Conservation (phyloP, 2,113 vertebrate genomes). For the Tragelaphus scriptus region DNA sequence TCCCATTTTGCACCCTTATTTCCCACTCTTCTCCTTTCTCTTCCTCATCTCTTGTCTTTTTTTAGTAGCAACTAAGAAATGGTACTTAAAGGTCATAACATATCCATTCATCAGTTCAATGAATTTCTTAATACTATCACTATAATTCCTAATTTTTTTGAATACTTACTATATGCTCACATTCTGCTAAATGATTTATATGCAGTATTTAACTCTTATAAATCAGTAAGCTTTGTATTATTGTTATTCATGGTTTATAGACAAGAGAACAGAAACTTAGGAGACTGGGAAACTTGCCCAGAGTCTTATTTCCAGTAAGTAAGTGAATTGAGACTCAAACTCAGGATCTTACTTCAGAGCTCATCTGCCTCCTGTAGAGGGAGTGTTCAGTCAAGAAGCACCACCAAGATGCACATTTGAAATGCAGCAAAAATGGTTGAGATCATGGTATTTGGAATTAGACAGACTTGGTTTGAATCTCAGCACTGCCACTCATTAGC, state of each 20-base stretch:
- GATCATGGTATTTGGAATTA: not conserved
- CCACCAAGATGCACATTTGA: not conserved
- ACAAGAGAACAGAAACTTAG: not conserved
- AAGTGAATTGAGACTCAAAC: not conserved
- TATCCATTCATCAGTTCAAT: not conserved
- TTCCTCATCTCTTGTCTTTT: not conserved
- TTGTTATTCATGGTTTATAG: not conserved
- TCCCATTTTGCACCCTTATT: not conserved
- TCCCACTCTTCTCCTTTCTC: not conserved
- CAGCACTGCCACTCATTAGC: not conserved
- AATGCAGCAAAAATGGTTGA: not conserved
- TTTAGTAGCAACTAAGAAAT: not conserved
- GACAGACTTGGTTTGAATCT: not conserved
- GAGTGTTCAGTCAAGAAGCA: not conserved
- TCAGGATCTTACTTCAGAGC: not conserved
- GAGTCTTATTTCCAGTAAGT: not conserved
- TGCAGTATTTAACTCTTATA: not conserved
- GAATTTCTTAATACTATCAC: not conserved
- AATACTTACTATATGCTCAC: not conserved
- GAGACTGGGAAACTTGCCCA: not conserved
- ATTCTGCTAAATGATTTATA: not conserved
- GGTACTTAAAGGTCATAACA: not conserved
- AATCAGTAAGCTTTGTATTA: not conserved
- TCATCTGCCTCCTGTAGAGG: accelerated
- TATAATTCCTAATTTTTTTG: not conserved